These are phyloP conservation scores for Iguana delicatissima DNA, from an alignment of 2,797 vertebrate genomes.

Conservation along the genomic window DNA sequence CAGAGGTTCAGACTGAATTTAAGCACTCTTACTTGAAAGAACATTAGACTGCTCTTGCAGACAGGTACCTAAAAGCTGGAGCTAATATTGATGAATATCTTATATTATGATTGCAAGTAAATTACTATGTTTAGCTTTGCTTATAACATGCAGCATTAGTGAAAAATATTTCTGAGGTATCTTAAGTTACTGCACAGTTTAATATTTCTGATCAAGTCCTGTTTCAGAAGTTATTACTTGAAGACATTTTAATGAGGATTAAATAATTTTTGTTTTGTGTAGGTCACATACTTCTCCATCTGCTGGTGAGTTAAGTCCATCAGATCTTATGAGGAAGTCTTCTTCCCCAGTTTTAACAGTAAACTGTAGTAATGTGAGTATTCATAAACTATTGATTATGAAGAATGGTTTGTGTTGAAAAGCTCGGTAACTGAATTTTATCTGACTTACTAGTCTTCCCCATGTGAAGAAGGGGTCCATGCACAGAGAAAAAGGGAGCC, in stretches of 20 bases:
- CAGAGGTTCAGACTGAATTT: background rate
- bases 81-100: background rate
- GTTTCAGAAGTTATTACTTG: background rate
- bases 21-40: background rate
- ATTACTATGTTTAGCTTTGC: background rate
- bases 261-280: constrained; percentile 45
- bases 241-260: background rate
- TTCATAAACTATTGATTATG: background rate
- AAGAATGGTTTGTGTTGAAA: constrained; percentile 4
- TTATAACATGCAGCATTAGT: background rate
- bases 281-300: constrained; percentile 90
- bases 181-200: no score
- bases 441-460: background rate
- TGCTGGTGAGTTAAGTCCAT: constrained; percentile 85
- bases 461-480: background rate
- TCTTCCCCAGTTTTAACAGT: constrained; percentile 77
- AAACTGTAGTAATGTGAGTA: constrained; percentile 77
- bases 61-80: background rate
- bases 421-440: background rate
- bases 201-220: background rate
- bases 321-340: constrained; percentile 84
- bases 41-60: background rate
- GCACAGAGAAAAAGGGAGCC: background rate
- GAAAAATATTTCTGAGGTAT: background rate
- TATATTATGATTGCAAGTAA: background rate